Evolutionary conservation across 2,888 invertebrate species (phyloP), one percentile per base, ranked within the genome.

Genomic region (Dinocampus coccinellae): DNA sequence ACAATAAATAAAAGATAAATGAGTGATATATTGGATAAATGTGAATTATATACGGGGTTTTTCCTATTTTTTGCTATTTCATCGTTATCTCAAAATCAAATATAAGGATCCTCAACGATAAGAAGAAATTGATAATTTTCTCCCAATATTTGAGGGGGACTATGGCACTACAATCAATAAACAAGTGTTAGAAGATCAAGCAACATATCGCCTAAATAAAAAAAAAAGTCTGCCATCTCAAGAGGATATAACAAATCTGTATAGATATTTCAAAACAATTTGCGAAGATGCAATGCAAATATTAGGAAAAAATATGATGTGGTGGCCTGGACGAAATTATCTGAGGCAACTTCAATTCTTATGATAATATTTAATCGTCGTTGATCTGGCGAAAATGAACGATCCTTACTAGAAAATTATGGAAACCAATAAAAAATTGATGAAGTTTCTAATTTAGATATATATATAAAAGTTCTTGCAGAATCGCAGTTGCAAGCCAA

Each of bases 71-170:
- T n/a, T n/a, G n/a, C n/a, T n/a, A n/a, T n/a, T n/a, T n/a, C n/a
- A n/a, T n/a, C n/a, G n/a, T n/a, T n/a, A n/a, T n/a, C n/a, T n/a
- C n/a, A n/a, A n/a, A n/a, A n/a, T n/a, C n/a, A n/a, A n/a, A n/a
- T n/a, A n/a, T n/a, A n/a, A 70, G 34, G 60, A 67, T 26, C 26
- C 20, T 10, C 24, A n/a, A 10, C 22, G 55, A 10, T 62, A 63
- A 42, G 60, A 67, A 26, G 33, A 74, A n/a, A 66, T 68, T 4
- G 65, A 77, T 52, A 57, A 76, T 24, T 79, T 78, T 55, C 16
- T 74, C 33, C 76, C 1, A 55, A 78, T 16, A n/a, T 58, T 16
- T 67, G 72, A 53, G 73, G 78, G 55, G 69, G 65, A 36, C 57
- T 67, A 1, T 55, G 60, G 22, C 55, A 47, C 16, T 52, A 76